These are phyloP conservation scores for Drosophila eohydei DNA, from an alignment of 2,888 invertebrate genomes.

Conservation along the genomic window DNA sequence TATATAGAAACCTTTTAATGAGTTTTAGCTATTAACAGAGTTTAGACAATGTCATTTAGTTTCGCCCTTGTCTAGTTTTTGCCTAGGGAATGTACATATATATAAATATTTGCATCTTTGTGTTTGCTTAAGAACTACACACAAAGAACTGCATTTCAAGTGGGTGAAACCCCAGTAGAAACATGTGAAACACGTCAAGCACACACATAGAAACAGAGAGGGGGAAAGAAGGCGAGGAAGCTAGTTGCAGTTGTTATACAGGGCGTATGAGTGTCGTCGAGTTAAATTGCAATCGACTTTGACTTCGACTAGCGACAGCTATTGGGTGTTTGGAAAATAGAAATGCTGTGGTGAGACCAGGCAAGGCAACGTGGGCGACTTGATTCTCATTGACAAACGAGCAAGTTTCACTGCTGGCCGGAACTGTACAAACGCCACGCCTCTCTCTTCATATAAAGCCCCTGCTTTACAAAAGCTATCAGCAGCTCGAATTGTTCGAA, in stretches of 20 bases:
- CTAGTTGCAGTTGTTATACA: slow-evolving; percentile 41
- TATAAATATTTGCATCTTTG: slow-evolving; percentile 6
- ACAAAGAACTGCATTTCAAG: slow-evolving; percentile 29
- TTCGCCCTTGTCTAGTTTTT: background rate
- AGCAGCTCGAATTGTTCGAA: slow-evolving; percentile 7
- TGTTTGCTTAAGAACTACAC: slow-evolving; percentile 1
- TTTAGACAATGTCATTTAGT: slow-evolving; percentile 4
- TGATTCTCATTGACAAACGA: slow-evolving; percentile 33
- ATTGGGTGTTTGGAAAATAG: slow-evolving; percentile 36
- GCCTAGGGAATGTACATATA: background rate
- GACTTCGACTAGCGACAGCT: slow-evolving; percentile 47
- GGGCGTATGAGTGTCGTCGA: slow-evolving; percentile 69
- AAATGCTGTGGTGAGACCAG: slow-evolving; percentile 25
- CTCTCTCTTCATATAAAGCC: background rate
- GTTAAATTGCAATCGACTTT: slow-evolving; percentile 52
- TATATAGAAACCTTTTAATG: background rate
- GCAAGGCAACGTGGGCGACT: slow-evolving; percentile 27
- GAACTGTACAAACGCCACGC: slow-evolving; percentile 20
- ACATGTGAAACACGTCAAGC: slow-evolving; percentile 64
- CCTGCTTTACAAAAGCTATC: slow-evolving; percentile 3
- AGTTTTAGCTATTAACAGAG: slow-evolving; percentile 1
- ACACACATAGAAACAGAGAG: slow-evolving; percentile 7
- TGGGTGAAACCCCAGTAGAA: slow-evolving; percentile 36
- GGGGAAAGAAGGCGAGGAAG: background rate
- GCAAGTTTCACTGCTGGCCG: slow-evolving; percentile 39